A percentile compares a stretch with the other conserved stretches of the same genome.
Conservation (phyloP, 1,140 invertebrate genomes). For the Saccostrea cuccullata region DNA sequence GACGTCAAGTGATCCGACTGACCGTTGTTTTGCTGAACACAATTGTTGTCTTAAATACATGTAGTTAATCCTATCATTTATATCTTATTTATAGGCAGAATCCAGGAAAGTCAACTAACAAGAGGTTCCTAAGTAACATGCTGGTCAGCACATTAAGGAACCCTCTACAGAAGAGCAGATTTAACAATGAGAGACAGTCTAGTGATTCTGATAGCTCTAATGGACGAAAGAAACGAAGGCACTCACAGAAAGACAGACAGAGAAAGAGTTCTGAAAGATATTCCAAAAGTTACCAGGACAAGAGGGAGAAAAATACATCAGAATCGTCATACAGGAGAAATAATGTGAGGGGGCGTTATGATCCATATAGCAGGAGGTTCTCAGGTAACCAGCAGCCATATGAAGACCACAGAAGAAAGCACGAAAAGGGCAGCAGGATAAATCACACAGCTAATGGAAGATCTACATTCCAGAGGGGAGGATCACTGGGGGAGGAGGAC, state of each 20-base stretch:
- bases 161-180: constrained; percentile 1
- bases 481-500: background rate
- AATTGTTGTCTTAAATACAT: too few relatives aligned
- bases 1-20: too few relatives aligned
- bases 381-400: background rate
- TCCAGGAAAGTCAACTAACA: constrained; percentile 71
- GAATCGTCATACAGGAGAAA: background rate
- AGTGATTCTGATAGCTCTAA: background rate
- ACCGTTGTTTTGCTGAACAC: too few relatives aligned
- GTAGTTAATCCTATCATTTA: too few relatives aligned
- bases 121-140: constrained; percentile 76
- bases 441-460: background rate
- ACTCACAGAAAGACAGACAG: background rate
- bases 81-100: constrained; percentile 68
- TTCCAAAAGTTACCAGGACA: background rate
- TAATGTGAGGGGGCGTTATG: background rate
- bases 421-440: background rate
- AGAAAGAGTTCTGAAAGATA: background rate
- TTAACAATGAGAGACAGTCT: background rate
- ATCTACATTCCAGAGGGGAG: background rate
- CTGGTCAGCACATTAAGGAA: constrained; percentile 68
- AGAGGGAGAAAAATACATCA: background rate
- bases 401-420: background rate
- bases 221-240: background rate
- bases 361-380: background rate